A percentile compares a stretch with the other conserved stretches of the same genome.
Evolutionary conservation across 2,113 vertebrate genomes (phyloP).

Genomic region (Labeo catla): DNA sequence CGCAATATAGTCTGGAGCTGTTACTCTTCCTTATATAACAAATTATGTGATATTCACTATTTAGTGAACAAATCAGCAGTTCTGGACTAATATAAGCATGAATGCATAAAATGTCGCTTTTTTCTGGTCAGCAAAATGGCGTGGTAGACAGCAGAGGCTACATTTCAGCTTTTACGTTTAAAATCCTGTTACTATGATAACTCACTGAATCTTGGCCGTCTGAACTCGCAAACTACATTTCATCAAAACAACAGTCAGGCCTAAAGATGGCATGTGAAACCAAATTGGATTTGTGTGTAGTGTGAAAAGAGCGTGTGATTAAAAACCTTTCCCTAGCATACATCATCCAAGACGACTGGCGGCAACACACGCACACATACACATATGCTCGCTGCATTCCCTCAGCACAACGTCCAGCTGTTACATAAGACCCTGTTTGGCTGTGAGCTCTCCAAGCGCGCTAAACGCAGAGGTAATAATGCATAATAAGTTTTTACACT

Average conservation of each 20-base stretch:
- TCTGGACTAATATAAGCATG: neutral
- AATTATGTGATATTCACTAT: neutral
- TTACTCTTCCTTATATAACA: neutral
- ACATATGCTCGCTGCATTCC: conserved; percentile 30
- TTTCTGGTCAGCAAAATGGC: conserved; percentile 18
- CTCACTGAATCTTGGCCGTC: no score
- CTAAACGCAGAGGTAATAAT: conserved; percentile 35
- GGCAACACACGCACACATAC: conserved; percentile 2
- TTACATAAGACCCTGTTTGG: conserved; percentile 40
- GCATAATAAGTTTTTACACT: conserved; percentile 20
- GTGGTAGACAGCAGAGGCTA: neutral
- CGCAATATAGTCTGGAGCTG: neutral
- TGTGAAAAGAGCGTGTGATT: conserved; percentile 1
- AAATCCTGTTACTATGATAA: no score
- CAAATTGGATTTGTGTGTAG: neutral
- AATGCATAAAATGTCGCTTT: neutral
- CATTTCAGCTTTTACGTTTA: no score
- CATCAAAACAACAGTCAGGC: neutral
- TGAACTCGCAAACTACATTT: neutral
- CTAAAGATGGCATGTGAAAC: neutral
- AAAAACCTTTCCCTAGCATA: conserved; percentile 16
- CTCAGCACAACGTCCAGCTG: conserved; percentile 34
- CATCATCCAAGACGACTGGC: conserved; percentile 14
- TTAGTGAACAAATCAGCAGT: neutral
- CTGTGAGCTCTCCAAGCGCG: neutral